Percentiles rank a stretch among this genome's conserved stretches.
Conservation (phyloP, 2,888 invertebrate species). For the Stenolophus ochropezus region DNA sequence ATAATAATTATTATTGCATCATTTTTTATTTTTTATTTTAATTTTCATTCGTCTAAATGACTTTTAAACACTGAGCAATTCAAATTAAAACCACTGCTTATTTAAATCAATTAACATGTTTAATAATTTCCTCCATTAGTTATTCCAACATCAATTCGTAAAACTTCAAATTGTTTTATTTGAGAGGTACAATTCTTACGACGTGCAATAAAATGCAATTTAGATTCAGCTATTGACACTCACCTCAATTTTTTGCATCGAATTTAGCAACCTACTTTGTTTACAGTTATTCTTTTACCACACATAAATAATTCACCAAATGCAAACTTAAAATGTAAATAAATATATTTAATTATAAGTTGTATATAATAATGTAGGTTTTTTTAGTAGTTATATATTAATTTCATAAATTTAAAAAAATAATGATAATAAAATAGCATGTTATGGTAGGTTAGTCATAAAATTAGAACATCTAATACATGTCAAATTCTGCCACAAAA, state of each 20-base stretch:
- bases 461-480: background rate
- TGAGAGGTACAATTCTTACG: background rate
- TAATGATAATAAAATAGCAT: too few species aligned
- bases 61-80: too few species aligned
- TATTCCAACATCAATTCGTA: background rate
- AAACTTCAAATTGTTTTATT: background rate
- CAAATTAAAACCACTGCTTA: background rate
- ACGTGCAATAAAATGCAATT: slow-evolving; percentile 18
- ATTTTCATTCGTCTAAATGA: too few species aligned
- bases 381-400: too few species aligned
- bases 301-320: background rate
- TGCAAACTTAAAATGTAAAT: too few species aligned
- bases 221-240: background rate
- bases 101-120: background rate
- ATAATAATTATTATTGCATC: too few species aligned
- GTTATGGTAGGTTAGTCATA: background rate
- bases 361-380: too few species aligned
- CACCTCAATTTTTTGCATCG: slow-evolving; percentile 33
- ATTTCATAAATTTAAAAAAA: too few species aligned
- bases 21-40: too few species aligned
- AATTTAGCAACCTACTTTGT: slow-evolving; percentile 25
- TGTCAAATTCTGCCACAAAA: background rate
- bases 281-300: background rate
- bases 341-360: too few species aligned
- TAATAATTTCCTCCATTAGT: background rate